Evolutionary conservation across 2,797 vertebrate species (phyloP), one percentile per base, ranked within the genome.

Genomic region (Mus spretus): DNA sequence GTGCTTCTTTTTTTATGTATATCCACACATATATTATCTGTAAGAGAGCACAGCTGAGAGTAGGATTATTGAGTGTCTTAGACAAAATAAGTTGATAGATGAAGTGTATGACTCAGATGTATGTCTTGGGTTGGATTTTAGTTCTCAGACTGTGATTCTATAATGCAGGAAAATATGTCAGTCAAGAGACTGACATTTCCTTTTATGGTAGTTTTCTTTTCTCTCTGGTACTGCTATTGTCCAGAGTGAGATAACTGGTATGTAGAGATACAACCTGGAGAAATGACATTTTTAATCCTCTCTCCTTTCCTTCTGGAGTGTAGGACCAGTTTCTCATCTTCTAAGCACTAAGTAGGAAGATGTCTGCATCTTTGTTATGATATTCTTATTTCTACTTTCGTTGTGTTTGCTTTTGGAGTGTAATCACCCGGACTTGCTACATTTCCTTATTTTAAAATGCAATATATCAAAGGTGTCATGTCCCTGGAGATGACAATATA

Each of bases 391-490:
- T 75, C 67, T 67, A 26, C 61, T 5, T 90, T 37, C 11, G 28
- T 83, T 94, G 20, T 84, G 47, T 89, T 97, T 96, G 40, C 6
- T 93, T 96, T 70, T 50, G 26, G 24, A 90, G 53, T 90, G 37
- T 79, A 95, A 86, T 89, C 93, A 2, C 55, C 57, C 85, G 82
- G 72, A 86, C 3, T 55, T 50, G 24, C 85, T 90, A 77, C 85
- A 95, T 96, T 91, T 94, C 61, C 89, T 90, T 92, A 90, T 90
- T 92, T 92, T 63, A 93, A 93, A 95, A 89, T 9, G 78, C 2
- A 50, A 53, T 80, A 8, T 6, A 82, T 95, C 55, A 96, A 90
- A 75, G 12, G 59, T 93, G 24, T 47, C 78, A 59, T 82, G 9
- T 96, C 47, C 40, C 61, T 61, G 34, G 34, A 93, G 55, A 26